Percentiles rank a stretch among this genome's conserved stretches.
Conservation (phyloP, 35 echinoderm and acorn worm genomes). For the Nesometra sesokonis region DNA sequence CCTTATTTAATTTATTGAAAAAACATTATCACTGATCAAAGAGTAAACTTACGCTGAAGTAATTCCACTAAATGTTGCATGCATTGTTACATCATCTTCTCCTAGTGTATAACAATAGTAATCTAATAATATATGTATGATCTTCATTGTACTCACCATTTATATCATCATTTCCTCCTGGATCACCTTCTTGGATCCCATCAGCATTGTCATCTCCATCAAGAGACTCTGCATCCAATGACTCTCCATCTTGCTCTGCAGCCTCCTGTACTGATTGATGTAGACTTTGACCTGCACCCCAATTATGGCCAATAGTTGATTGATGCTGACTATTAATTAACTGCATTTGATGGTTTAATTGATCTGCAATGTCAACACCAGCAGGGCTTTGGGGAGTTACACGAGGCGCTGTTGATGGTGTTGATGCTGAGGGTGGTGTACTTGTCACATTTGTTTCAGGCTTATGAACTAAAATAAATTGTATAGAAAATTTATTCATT, state of each 20-base stretch:
- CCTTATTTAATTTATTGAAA: too few species aligned
- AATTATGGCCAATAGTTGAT: neutral
- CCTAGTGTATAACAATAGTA: too few species aligned
- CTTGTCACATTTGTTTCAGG: neutral
- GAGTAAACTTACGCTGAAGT: too few species aligned
- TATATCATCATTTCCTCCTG: neutral
- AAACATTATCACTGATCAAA: too few species aligned
- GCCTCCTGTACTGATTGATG: neutral
- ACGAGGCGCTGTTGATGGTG: neutral
- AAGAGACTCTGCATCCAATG: neutral
- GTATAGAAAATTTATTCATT: too few species aligned
- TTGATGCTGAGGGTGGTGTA: neutral
- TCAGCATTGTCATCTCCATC: neutral
- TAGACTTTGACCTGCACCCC: neutral
- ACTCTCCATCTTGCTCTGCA: neutral
- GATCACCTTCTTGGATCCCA: neutral
- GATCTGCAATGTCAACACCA: neutral
- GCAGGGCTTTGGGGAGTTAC: neutral
- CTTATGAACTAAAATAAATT: neutral
- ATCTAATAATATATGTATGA: neutral
- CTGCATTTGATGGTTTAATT: neutral
- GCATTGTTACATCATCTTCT: too few species aligned
- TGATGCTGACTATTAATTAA: neutral
- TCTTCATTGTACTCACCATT: neutral
- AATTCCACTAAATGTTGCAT: too few species aligned